These are phyloP conservation scores for Trichonephila clavata DNA, from an alignment of 1,140 invertebrate species.

Conservation along the genomic window DNA sequence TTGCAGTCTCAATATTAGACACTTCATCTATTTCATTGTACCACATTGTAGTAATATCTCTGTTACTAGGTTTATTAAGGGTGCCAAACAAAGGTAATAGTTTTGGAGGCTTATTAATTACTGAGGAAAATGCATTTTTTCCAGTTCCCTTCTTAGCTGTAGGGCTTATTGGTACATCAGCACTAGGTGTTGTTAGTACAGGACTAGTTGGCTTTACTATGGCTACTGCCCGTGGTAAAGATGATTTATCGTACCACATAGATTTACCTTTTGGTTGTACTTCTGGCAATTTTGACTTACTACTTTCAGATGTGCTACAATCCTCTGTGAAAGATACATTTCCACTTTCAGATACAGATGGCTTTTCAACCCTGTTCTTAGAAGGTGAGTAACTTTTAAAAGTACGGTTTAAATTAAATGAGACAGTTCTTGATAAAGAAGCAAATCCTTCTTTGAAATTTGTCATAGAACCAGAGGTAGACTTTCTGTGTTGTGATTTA, in stretches of 20 bases:
- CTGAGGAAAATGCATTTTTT: background rate
- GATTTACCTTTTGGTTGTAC: conserved; percentile 56
- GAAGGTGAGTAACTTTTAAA: conserved; percentile 56
- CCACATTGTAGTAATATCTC: conserved; percentile 48
- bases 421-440: conserved; percentile 55
- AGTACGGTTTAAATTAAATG: conserved; percentile 57
- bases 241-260: conserved; percentile 69
- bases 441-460: conserved; percentile 59
- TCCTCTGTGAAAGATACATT: background rate
- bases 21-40: conserved; percentile 41
- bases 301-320: background rate
- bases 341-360: background rate
- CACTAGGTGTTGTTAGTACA: background rate
- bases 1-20: background rate
- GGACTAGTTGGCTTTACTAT: conserved; percentile 64
- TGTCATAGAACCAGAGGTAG: background rate
- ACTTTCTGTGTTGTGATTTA: conserved; percentile 37
- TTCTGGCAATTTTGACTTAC: conserved; percentile 34
- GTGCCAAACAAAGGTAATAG: conserved; percentile 20
- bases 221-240: conserved; percentile 43
- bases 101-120: conserved; percentile 45
- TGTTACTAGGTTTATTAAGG: conserved; percentile 36
- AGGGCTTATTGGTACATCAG: conserved; percentile 33
- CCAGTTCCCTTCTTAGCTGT: background rate
- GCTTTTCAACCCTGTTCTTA: background rate